These are phyloP conservation scores for Hemicentrotus pulcherrimus DNA, from an alignment of 35 echinoderm and acorn worm species.

Conservation along the genomic window DNA sequence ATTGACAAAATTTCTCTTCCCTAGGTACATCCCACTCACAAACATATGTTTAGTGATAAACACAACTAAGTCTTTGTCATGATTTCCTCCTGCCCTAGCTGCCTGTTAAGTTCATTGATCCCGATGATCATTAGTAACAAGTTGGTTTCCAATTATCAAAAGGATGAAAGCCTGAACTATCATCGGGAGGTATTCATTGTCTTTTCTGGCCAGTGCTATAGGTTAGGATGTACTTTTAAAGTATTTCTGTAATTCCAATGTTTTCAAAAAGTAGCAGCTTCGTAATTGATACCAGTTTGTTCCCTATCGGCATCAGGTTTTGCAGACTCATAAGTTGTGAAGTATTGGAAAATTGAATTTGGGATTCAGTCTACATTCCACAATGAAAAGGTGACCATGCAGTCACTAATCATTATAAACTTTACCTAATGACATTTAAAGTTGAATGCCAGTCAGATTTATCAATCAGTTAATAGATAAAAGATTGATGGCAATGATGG, in stretches of 20 bases:
- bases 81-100: not conserved
- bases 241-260: not conserved
- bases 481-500: not conserved
- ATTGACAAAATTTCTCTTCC: not conserved
- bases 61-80: conserved; percentile 10
- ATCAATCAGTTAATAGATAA: not conserved
- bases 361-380: not conserved
- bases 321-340: not conserved
- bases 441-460: not conserved
- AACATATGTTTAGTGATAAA: conserved; percentile 6
- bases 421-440: not conserved
- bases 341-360: not conserved
- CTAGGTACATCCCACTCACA: not conserved
- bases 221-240: not conserved
- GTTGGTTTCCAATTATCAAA: not conserved
- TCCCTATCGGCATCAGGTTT: not conserved
- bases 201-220: not conserved
- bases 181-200: not conserved
- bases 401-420: not conserved
- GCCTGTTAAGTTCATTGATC: not conserved
- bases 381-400: not conserved
- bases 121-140: not conserved
- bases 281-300: not conserved
- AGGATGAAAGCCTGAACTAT: not conserved
- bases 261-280: not conserved